phyloP scores from a whole-genome alignment of 53 echinoderm and acorn worm genomes.

The Pentamera pediparva region DNA sequence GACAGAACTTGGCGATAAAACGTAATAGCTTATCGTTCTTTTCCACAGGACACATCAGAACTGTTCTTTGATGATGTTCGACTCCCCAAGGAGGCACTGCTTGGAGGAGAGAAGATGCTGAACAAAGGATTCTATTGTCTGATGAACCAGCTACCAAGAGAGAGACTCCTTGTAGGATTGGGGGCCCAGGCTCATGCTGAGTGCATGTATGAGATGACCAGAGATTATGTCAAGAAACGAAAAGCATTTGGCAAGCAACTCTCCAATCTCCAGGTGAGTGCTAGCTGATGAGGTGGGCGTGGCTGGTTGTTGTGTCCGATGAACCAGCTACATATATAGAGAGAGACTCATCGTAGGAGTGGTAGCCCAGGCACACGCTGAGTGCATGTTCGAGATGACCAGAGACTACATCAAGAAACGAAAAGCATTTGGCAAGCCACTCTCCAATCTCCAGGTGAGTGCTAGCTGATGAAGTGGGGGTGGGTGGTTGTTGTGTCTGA shows the following conservation, averaged over 20 bases:
- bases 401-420: constrained; percentile 40
- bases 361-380: constrained; percentile 24
- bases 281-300: too few species aligned
- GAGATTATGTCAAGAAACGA: constrained; percentile 43
- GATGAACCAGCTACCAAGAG: constrained; percentile 51
- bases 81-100: constrained; percentile 31
- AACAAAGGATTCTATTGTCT: constrained; percentile 42
- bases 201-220: constrained; percentile 52
- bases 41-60: constrained; percentile 35
- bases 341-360: constrained; percentile 34
- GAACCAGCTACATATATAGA: too few species aligned
- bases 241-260: constrained; percentile 54
- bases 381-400: constrained; percentile 52
- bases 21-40: neutral
- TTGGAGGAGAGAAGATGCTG: constrained; percentile 16
- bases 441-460: constrained; percentile 26
- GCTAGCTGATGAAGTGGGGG: too few species aligned
- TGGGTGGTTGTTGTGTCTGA: too few species aligned
- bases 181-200: constrained; percentile 33
- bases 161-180: constrained; percentile 25
- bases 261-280: too few species aligned
- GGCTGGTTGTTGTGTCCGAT: too few species aligned
- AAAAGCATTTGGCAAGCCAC: constrained; percentile 50
- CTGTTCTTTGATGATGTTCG: constrained; percentile 50
- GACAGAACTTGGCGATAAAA: too few species aligned